Conservation (phyloP, 2,888 invertebrate genomes). For the Papilio gigon region DNA sequence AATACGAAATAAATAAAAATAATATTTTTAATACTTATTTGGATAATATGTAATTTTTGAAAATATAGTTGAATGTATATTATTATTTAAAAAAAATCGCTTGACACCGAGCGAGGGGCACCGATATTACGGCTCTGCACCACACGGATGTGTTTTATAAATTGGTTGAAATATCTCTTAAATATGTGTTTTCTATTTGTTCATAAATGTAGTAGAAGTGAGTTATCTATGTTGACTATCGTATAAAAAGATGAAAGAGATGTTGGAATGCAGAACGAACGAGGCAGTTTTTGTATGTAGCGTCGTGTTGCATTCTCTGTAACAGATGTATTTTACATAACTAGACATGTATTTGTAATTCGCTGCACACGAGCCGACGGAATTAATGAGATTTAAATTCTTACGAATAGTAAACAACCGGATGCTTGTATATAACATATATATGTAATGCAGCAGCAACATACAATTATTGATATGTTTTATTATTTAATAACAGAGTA, state of each 20-base stretch:
- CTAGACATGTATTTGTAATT: conserved; percentile 34
- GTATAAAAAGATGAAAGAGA: conserved; percentile 24
- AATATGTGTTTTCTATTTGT: not conserved
- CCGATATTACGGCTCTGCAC: no score
- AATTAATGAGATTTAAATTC: conserved; percentile 37
- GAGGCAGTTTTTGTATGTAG: conserved; percentile 41
- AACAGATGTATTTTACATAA: conserved; percentile 36
- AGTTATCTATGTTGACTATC: conserved; percentile 1
- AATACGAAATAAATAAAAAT: no score
- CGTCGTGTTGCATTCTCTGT: not conserved
- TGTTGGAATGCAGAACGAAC: conserved; percentile 18
- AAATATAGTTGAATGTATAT: no score
- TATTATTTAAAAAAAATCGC: no score
- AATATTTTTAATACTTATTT: no score
- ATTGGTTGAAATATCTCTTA: no score
- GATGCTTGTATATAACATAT: conserved; percentile 30
- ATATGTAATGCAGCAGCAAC: not conserved
- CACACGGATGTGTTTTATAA: no score
- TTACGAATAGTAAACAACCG: conserved; percentile 37
- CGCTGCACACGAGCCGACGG: conserved; percentile 20
- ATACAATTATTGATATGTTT: not conserved
- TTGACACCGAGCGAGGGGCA: no score
- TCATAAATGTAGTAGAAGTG: not conserved
- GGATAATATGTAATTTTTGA: no score
- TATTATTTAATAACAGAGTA: not conserved